Evolutionary conservation across 2,113 vertebrate species (phyloP), one percentile per base, ranked within the genome.

Genomic region (Saccopteryx bilineata): DNA sequence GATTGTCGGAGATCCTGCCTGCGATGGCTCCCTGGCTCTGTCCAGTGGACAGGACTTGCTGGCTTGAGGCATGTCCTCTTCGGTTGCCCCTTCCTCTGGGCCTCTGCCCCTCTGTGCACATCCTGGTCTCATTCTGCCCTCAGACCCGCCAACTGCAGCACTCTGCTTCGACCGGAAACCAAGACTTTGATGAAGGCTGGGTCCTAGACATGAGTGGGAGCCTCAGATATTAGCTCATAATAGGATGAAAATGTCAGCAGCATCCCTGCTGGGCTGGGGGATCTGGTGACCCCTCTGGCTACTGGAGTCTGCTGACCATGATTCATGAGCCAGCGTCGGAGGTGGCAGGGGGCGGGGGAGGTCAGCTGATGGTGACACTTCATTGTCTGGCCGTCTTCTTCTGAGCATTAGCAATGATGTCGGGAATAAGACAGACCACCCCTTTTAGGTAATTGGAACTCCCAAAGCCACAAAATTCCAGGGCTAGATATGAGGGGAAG

Each of bases 151-250:
- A 50, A 14, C 63, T 65, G 52, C 17, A 52, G 14, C n/a, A 23
- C 81, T 82, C 68, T 63, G 78, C 79, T 71, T 19, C 82, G 61
- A 90, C 79, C 39, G 6, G 74, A 82, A 91, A 61, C 82, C 74
- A 71, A 90, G 48, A 60, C n/a, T 39, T 78, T 26, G 39, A 26
- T 75, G 54, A 12, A 23, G n/a, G 69, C 14, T 19, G 61, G 50
- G 60, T 48, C 75, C 69, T 54, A 89, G 85, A 66, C 54, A 3
- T n/a, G 69, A 82, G 82, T 94, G 78, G 92, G 96, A 95, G 60
- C 23, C 71, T 48, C 46, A 85, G 24, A 39, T 82, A 68, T 93
- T 48, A 91, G 79, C 87, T 95, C 81, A 82, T 28, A 5, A 48
- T 24, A 78, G 31, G 14, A 56, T n/a, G 54, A 60, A 87, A 75